These are phyloP conservation scores for Antechinus stuartii DNA, from an alignment of 2,113 vertebrate genomes.

Conservation along the genomic window DNA sequence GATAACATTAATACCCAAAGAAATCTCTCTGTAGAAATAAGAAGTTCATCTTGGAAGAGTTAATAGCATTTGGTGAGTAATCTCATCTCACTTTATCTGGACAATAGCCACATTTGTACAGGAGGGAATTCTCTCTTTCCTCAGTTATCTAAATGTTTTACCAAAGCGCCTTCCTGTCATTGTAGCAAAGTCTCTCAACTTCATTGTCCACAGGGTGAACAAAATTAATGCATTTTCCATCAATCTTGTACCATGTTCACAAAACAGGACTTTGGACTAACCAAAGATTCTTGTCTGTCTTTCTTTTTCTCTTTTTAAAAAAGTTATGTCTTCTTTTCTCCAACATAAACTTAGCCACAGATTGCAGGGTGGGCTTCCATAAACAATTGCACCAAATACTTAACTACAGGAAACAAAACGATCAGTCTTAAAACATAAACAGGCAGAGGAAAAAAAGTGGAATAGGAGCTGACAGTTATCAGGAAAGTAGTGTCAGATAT, in stretches of 20 bases:
- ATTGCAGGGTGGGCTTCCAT: constrained; percentile 78
- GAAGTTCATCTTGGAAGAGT: constrained; percentile 71
- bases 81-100: constrained; percentile 82
- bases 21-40: constrained; percentile 56
- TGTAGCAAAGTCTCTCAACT: constrained; percentile 82
- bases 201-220: constrained; percentile 71
- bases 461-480: constrained; percentile 52
- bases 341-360: constrained; percentile 73
- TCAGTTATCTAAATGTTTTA: constrained; percentile 86
- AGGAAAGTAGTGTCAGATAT: constrained; percentile 70
- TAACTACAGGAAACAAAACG: constrained; percentile 65
- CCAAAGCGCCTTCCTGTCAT: constrained; percentile 89
- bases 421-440: constrained; percentile 71
- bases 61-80: constrained; percentile 68
- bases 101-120: constrained; percentile 85
- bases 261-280: constrained; percentile 60
- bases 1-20: constrained; percentile 60
- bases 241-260: constrained; percentile 59
- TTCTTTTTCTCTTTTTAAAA: background rate
- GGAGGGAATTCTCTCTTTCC: constrained; percentile 85
- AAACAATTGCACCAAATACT: constrained; percentile 78
- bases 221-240: constrained; percentile 80
- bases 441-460: constrained; percentile 66
- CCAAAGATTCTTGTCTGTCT: constrained; percentile 44
- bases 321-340: constrained; percentile 57